Percentiles rank a stretch among this genome's conserved stretches.
phyloP scores from a whole-genome alignment of 2,113 vertebrate species.

The Lanius collurio region DNA sequence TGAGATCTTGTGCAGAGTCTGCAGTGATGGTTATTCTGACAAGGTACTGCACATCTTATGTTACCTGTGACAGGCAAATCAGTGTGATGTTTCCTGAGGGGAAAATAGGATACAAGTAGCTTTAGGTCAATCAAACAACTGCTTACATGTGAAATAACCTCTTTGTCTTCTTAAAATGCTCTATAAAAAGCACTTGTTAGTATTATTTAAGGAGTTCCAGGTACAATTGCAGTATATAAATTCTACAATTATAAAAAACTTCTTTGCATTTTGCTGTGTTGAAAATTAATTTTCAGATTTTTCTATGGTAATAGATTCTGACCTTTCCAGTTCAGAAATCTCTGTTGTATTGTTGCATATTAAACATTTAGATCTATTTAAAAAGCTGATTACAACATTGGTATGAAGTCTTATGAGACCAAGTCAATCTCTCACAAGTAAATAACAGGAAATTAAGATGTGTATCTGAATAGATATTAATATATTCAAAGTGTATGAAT shows the following conservation, averaged over 20 bases:
- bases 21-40: neutral
- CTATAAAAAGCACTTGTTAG: neutral
- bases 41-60: neutral
- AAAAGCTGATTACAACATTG: neutral
- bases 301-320: slow-evolving; percentile 17
- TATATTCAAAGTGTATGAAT: neutral
- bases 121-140: neutral
- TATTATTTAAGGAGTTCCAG: neutral
- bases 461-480: neutral
- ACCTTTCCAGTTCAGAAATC: slow-evolving; percentile 20
- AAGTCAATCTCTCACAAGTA: slow-evolving; percentile 15
- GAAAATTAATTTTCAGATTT: slow-evolving; percentile 8
- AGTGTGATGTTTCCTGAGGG: neutral
- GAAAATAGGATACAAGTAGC: neutral
- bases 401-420: neutral
- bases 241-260: neutral
- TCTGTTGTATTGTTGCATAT: neutral
- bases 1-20: neutral
- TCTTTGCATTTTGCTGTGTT: neutral
- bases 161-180: neutral
- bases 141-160: neutral
- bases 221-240: neutral
- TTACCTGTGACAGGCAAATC: neutral
- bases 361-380: slow-evolving; percentile 35
- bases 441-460: slow-evolving; percentile 48